Conservation (phyloP, 1,140 invertebrate genomes). For the Papilio aristodemus region DNA sequence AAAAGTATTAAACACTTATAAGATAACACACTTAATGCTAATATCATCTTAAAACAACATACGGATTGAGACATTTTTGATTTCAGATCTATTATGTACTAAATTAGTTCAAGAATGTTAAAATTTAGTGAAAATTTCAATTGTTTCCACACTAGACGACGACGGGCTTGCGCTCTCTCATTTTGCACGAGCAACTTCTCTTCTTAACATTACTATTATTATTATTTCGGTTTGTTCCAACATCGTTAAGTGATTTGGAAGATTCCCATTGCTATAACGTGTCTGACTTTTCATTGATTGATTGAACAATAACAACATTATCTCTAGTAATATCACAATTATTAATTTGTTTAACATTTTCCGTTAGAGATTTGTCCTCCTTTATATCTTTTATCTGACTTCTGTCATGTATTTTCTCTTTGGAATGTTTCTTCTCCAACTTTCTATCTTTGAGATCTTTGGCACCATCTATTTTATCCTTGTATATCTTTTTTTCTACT, state of each 20-base stretch:
- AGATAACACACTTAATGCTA: conserved; percentile 19
- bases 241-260: conserved; percentile 61
- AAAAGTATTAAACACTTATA: conserved; percentile 2
- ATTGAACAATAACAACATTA: conserved; percentile 41
- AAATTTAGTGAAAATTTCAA: conserved; percentile 38
- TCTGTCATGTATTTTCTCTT: conserved; percentile 23
- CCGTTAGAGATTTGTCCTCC: conserved; percentile 35
- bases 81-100: conserved; percentile 22
- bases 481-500: conserved; percentile 39
- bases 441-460: conserved; percentile 30
- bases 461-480: conserved; percentile 1
- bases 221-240: conserved; percentile 49
- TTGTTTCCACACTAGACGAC: conserved; percentile 47
- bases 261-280: conserved; percentile 72
- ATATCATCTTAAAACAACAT: neutral
- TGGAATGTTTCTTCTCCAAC: conserved; percentile 15
- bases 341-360: conserved; percentile 34
- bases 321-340: conserved; percentile 38
- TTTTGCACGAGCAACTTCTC: conserved; percentile 70
- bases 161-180: conserved; percentile 64
- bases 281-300: conserved; percentile 49
- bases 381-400: conserved; percentile 12
- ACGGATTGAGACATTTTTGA: neutral
- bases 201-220: conserved; percentile 60
- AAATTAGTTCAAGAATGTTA: conserved; percentile 18